Base-by-base conservation (phyloP, 1,140 invertebrate genomes). In the Sarcophaga bullata region DNA sequence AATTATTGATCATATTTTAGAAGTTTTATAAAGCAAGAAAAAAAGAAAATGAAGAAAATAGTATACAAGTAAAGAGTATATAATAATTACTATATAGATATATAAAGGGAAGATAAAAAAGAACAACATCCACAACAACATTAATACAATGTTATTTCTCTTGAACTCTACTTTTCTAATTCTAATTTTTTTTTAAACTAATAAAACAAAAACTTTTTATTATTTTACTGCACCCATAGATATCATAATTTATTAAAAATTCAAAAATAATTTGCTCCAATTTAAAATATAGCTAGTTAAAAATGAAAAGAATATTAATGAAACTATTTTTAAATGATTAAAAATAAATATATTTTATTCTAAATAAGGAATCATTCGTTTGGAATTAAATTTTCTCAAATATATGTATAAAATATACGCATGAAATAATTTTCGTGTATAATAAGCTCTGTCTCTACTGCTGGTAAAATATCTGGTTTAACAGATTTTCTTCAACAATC, bases 1-100 rank as follows among this genome's bases (percentile, higher is more conserved):
- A 50, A 5, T 50, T 78, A 50, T 78, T 48, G 19, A 76, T 76
- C 13, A 10, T 76, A 78, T 52, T 78, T 78, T 78, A 78, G 48
- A 78, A 68, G 13, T 52, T 78, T 78, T 78, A 50, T 78, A 78
- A 78, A 50, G 54, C 25, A 37, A 37, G 25, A 37, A 37, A 37
- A 15, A 13, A 58, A 15, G 15, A n/a, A 37, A 37, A 76, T 49
- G n/a, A 76, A 76, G 49, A 50, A 50, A 9, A 37, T 37, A 37
- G 4, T 37, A 37, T 37, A 4, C 25, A 37, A 37, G 25, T 37
- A 19, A 76, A 73, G n/a, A 58, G 13, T 58, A 13, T 58, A 58
- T 13, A n/a, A 58, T 25, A 17, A 52, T 10, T 10, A 52, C 50
- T 52, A 52, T 52, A 52, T 3, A 52, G 0, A 52, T 37, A 37